Evolutionary conservation across 2,113 vertebrate genomes (phyloP), one percentile per base, ranked within the genome.

Genomic region (Peromyscus polionotus): DNA sequence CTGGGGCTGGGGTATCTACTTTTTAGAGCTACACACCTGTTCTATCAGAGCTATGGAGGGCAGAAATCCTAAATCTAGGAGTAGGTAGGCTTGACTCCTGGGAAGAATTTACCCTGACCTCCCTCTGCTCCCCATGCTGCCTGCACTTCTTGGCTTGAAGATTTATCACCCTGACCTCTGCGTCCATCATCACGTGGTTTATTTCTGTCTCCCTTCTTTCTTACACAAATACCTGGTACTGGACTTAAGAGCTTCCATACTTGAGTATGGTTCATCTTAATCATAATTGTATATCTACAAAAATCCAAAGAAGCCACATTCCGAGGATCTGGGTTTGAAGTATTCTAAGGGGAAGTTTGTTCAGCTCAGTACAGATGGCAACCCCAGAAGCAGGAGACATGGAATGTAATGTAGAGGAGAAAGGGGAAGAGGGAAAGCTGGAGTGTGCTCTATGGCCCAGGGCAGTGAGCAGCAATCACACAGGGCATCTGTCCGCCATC

Each of bases 161-260:
- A 39, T 0, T 3, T 13, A 0, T 26, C 8, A 8, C 42, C 4
- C 51, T 9, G 1, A 1, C 1, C 39, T 26, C 70, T 28, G 13
- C 33, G 19, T 14, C 17, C 1, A 0, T 54, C 0, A 10, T 11
- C 24, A 33, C 11, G 0, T 20, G n/a, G 45, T 7, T 54, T 26
- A 31, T 48, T 48, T 86, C 84, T 67, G n/a, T 26, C 54, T 54
- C 6, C 51, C 67, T 48, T 61, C 59, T 48, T 17, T 42, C 67
- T 45, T 5, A 6, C 9, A 54, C 2, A 19, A 24, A 80, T 4
- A 9, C 36, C 39, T 80, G 39, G 10, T 45, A 0, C 3, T 0
- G 14, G 61, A 16, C 8, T 10, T 4, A 24, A 48, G 75, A 54
- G 14, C 22, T 36, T n/a, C 31, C 4, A 16, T 17, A 39, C 42